Conservation (phyloP, 2,797 vertebrate genomes). For the Aplochiton taeniatus region DNA sequence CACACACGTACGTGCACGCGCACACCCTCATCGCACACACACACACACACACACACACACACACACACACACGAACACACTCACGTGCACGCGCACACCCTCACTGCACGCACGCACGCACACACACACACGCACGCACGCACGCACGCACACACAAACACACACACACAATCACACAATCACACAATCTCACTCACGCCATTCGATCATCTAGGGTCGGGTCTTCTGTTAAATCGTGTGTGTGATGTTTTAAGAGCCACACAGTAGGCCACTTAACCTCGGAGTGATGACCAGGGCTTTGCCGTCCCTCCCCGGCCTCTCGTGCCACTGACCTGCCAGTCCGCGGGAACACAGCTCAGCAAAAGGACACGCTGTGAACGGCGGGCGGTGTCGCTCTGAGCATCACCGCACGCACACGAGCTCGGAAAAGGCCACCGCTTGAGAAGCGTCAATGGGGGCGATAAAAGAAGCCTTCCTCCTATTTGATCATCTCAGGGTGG, state of each 20-base stretch:
- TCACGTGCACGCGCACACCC: not conserved
- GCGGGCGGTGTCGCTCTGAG: constrained; percentile 41
- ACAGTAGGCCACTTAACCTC: constrained; percentile 29
- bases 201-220: not conserved
- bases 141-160: constrained; percentile 20
- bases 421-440: constrained; percentile 21
- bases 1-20: not conserved
- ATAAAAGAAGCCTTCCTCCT: too few species aligned
- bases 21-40: not conserved
- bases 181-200: not conserved
- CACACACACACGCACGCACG: constrained; percentile 10
- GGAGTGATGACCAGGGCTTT: constrained; percentile 20
- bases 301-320: not conserved
- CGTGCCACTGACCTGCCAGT: not conserved
- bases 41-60: constrained; percentile 1
- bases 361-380: constrained; percentile 27
- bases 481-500: too few species aligned
- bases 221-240: constrained; percentile 28
- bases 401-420: constrained; percentile 25
- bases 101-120: not conserved
- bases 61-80: not conserved
- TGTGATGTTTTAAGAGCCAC: constrained; percentile 28
- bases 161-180: constrained; percentile 18
- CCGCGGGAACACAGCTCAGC: constrained; percentile 17
- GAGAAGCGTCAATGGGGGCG: too few species aligned